Evolutionary conservation across 1,140 invertebrate species (phyloP).

Genomic region (honey bee (Apis mellifera)): DNA sequence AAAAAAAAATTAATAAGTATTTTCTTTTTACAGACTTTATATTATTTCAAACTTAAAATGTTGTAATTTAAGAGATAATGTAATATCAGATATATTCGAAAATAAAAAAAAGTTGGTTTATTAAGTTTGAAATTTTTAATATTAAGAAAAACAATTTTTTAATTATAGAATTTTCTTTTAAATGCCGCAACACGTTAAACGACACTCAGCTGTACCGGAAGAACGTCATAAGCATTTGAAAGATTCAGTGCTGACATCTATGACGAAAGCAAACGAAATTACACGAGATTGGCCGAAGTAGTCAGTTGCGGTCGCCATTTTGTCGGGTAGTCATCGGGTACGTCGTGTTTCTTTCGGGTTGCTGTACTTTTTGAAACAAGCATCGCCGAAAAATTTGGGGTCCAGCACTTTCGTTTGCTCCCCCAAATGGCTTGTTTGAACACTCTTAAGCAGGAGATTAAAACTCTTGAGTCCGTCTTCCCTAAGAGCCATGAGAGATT

Average conservation of each 20-base stretch:
- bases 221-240: constrained; percentile 50
- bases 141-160: background rate
- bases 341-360: constrained; percentile 64
- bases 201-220: constrained; percentile 50
- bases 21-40: too few species aligned
- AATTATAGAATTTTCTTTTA: background rate
- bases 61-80: too few species aligned
- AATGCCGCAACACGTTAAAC: constrained; percentile 1
- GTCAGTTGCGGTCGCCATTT: constrained; percentile 73
- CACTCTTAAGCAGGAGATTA: constrained; percentile 98
- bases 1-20: too few species aligned
- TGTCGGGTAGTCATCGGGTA: constrained; percentile 70
- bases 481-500: constrained; percentile 97
- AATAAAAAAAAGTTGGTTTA: too few species aligned
- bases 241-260: constrained; percentile 33
- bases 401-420: constrained; percentile 47
- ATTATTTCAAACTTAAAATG: too few species aligned
- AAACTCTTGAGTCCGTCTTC: constrained; percentile 96
- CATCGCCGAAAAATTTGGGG: constrained; percentile 50
- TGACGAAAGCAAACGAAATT: constrained; percentile 49
- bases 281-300: constrained; percentile 61
- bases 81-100: too few species aligned
- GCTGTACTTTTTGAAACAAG: constrained; percentile 52
- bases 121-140: background rate
- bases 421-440: constrained; percentile 97